Conservation (phyloP, 2,797 vertebrate genomes). For the Cirrhinus mrigala region DNA sequence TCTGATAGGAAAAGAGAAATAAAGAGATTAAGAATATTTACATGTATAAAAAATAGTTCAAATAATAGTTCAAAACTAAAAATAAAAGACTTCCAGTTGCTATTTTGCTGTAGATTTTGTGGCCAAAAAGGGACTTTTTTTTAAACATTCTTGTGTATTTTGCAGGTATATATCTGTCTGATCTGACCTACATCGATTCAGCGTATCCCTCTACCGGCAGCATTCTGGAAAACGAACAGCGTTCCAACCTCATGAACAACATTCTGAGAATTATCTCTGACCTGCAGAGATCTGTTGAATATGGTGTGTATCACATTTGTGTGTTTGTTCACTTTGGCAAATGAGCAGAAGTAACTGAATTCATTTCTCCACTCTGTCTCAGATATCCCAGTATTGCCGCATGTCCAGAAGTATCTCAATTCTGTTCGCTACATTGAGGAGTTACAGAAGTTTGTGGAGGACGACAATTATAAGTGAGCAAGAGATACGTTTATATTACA, state of each 20-base stretch:
- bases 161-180: slow-evolving; percentile 97
- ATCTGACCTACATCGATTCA: slow-evolving; percentile 97
- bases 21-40: background rate
- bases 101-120: no score
- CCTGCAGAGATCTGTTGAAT: slow-evolving; percentile 96
- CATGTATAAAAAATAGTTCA: no score
- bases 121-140: background rate
- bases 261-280: slow-evolving; percentile 98
- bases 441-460: slow-evolving; percentile 98
- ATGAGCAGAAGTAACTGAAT: background rate
- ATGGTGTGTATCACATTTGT: slow-evolving; percentile 80
- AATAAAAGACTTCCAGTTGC: no score
- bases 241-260: slow-evolving; percentile 99
- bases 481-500: background rate
- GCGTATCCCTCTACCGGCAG: slow-evolving; percentile 98
- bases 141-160: background rate
- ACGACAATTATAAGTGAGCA: slow-evolving; percentile 98
- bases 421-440: slow-evolving; percentile 98
- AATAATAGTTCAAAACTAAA: no score
- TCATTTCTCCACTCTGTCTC: slow-evolving; percentile 28
- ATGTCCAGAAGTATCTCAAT: slow-evolving; percentile 98
- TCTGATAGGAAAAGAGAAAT: background rate
- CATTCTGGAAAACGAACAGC: slow-evolving; percentile 97
- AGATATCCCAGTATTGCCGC: slow-evolving; percentile 95
- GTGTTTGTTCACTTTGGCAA: background rate